Evolutionary conservation across 92 coral and sea anemone genomes (phyloP).

Genomic region (Anthopleura xanthogrammica): DNA sequence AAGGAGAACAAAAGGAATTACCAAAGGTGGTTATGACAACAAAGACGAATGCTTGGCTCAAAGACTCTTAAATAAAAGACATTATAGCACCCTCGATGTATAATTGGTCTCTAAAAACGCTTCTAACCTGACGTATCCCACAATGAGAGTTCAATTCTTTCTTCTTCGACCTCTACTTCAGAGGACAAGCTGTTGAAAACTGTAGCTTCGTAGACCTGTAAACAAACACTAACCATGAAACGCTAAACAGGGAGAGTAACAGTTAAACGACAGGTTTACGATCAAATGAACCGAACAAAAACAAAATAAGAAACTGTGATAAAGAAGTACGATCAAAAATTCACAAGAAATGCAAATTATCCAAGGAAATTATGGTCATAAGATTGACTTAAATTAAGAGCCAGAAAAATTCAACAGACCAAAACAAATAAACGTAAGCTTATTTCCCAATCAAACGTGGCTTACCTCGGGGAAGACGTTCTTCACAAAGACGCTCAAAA

Average conservation of each 20-base stretch:
- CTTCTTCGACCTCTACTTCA: conserved; percentile 58
- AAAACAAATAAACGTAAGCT: not conserved
- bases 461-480: conserved; percentile 58
- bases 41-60: not conserved
- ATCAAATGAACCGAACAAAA: not conserved
- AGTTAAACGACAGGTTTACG: not conserved
- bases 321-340: not conserved
- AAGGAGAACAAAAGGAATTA: not conserved
- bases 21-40: not conserved
- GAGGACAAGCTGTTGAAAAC: conserved; percentile 54
- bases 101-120: not conserved
- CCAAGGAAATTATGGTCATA: not conserved
- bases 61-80: not conserved
- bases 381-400: not conserved
- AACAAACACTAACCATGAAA: conserved; percentile 21
- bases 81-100: not conserved
- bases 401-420: conserved; percentile 4
- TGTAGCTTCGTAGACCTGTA: conserved; percentile 60
- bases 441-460: conserved; percentile 8
- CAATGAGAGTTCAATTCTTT: conserved; percentile 55
- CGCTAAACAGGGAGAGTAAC: not conserved
- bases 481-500: conserved; percentile 43
- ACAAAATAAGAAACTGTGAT: not conserved
- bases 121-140: conserved; percentile 70
- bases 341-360: not conserved